Evolutionary conservation across 2,797 vertebrate genomes (phyloP).

Genomic region (Notolepis coatsorum): DNA sequence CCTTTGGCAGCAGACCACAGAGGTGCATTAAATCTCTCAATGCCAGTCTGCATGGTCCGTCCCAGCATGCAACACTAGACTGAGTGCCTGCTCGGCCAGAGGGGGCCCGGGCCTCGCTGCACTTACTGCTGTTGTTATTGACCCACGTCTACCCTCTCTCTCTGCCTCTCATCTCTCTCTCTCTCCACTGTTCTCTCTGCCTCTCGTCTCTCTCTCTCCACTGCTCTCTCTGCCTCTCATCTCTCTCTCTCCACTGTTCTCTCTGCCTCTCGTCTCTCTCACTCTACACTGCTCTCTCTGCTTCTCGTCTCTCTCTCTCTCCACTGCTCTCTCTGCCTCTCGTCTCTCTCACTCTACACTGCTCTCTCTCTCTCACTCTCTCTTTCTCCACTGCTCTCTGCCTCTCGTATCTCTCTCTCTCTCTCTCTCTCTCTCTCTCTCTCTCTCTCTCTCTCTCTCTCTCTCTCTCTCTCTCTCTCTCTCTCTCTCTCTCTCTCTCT

Average conservation of each 20-base stretch:
- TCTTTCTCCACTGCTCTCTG: constrained; percentile 1
- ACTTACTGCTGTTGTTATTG: constrained; percentile 45
- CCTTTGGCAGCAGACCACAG: constrained; percentile 24
- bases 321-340: constrained; percentile 35
- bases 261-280: constrained; percentile 30
- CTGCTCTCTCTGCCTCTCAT: neutral
- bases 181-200: neutral
- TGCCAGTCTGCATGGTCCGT: constrained; percentile 21
- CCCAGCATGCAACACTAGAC: constrained; percentile 32
- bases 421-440: neutral
- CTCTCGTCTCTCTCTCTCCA: neutral
- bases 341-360: neutral
- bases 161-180: neutral
- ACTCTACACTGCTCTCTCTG: constrained; percentile 25
- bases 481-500: constrained; percentile 27
- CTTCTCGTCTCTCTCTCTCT: constrained; percentile 20
- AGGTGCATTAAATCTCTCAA: constrained; percentile 59
- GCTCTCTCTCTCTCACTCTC: neutral
- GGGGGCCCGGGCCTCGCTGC: constrained; percentile 9
- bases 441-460: neutral
- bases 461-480: constrained; percentile 24
- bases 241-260: constrained; percentile 20
- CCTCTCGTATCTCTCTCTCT: constrained; percentile 15
- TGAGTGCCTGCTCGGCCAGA: constrained; percentile 25
- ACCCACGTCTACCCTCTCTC: constrained; percentile 35